Percentiles rank a stretch among this genome's conserved stretches.
Conservation (phyloP, 2,113 vertebrate species). For the Triplophysa siluroides region DNA sequence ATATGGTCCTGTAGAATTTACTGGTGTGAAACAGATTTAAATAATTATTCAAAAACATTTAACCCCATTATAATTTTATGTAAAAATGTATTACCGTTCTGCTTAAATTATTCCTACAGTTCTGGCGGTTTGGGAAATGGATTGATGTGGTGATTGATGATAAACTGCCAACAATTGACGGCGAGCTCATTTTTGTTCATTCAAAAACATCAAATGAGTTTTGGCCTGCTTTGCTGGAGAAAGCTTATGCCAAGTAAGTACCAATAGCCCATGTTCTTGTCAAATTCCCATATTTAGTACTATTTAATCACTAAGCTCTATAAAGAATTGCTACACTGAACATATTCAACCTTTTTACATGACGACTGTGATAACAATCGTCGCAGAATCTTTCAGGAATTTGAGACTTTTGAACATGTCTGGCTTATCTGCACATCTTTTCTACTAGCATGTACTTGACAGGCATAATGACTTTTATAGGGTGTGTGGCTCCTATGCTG, state of each 20-base stretch:
- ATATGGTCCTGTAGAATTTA: too few relatives aligned
- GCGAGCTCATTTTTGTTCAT: slow-evolving; percentile 65
- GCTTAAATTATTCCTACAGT: slow-evolving; percentile 55
- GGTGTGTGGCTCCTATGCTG: slow-evolving; percentile 84
- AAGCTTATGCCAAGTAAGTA: slow-evolving; percentile 76
- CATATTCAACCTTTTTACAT: too few relatives aligned
- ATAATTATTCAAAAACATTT: too few relatives aligned
- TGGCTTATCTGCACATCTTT: too few relatives aligned
- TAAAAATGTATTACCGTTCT: background rate
- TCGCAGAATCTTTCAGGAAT: too few relatives aligned
- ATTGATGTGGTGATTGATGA: slow-evolving; percentile 74
- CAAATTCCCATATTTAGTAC: too few relatives aligned
- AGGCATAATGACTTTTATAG: slow-evolving; percentile 56
- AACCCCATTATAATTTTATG: background rate
- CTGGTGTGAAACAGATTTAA: too few relatives aligned
- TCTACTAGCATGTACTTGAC: background rate
- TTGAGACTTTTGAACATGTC: too few relatives aligned
- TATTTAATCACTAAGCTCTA: too few relatives aligned
- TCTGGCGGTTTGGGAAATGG: slow-evolving; percentile 76
- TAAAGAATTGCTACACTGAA: too few relatives aligned
- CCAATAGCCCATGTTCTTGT: background rate
- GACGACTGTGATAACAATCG: too few relatives aligned
- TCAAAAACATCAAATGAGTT: slow-evolving; percentile 69
- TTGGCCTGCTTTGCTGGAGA: slow-evolving; percentile 75
- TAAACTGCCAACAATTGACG: slow-evolving; percentile 71